Evolutionary conservation across 2,797 vertebrate genomes (phyloP).

Genomic region (Hapalemur alaotrensis): DNA sequence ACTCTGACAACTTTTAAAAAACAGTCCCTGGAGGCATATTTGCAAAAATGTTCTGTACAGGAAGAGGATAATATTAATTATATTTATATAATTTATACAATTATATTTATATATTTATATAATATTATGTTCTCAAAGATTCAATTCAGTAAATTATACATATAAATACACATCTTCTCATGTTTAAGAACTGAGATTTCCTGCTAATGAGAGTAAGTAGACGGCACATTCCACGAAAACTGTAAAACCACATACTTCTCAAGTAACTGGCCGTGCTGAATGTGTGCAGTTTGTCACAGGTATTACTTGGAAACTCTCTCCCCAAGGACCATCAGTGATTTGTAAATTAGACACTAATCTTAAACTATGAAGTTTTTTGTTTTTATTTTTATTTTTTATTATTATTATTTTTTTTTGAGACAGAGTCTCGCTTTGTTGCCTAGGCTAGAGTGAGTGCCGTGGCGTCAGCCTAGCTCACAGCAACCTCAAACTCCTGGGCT

Average conservation of each 20-base stretch:
- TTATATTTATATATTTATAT: no score
- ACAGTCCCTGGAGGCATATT: background rate
- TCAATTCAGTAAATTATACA: background rate
- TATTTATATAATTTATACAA: no score
- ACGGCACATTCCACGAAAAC: background rate
- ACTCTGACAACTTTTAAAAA: constrained; percentile 36
- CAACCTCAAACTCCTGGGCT: no score
- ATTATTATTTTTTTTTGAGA: no score
- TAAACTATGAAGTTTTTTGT: background rate
- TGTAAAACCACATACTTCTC: background rate
- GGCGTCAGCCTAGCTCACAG: no score
- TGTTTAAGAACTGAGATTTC: background rate
- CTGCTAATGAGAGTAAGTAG: background rate
- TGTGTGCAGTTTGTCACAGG: background rate
- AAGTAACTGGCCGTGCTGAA: background rate
- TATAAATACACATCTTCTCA: background rate
- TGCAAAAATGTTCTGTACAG: constrained; percentile 8
- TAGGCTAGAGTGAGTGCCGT: no score
- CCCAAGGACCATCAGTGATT: background rate
- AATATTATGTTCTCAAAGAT: constrained; percentile 11
- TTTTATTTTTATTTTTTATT: background rate
- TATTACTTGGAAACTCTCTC: background rate
- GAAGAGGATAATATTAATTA: background rate
- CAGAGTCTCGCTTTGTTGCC: no score
- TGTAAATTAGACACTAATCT: background rate